These are phyloP conservation scores for Phaedon cochleariae DNA, from an alignment of 2,888 invertebrate species.

Conservation along the genomic window DNA sequence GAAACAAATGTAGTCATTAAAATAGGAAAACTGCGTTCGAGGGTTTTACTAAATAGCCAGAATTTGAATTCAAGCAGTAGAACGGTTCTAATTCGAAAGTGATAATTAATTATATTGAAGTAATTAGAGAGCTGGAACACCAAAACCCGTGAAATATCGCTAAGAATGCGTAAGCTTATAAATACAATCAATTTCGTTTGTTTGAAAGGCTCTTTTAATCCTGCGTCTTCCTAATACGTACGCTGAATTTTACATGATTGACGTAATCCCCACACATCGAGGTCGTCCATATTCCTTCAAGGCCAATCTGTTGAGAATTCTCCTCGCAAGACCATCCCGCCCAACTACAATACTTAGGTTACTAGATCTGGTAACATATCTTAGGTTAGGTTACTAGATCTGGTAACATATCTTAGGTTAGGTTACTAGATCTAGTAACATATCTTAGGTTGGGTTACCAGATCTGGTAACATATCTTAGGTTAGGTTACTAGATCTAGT, in stretches of 20 bases:
- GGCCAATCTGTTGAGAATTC: too few relatives aligned
- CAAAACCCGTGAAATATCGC: conserved; percentile 41
- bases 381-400: too few relatives aligned
- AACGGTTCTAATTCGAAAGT: conserved; percentile 17
- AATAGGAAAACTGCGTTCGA: background rate
- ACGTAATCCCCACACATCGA: too few relatives aligned
- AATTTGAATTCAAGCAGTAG: background rate
- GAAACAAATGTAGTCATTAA: background rate
- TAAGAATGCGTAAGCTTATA: conserved; percentile 41
- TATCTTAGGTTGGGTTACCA: too few relatives aligned
- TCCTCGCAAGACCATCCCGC: too few relatives aligned
- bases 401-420: too few relatives aligned
- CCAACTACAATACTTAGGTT: too few relatives aligned
- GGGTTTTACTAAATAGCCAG: background rate
- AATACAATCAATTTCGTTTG: conserved; percentile 36
- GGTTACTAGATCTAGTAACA: too few relatives aligned
- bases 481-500: too few relatives aligned
- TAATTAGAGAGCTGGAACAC: conserved; percentile 39
- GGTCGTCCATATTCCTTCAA: too few relatives aligned
- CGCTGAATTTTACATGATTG: background rate
- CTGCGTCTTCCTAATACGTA: background rate
- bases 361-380: too few relatives aligned
- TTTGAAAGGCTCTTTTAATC: conserved; percentile 15
- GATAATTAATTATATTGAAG: conserved; percentile 45
- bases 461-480: too few relatives aligned